Base-by-base conservation (phyloP, 2,797 vertebrate genomes). In the Harpagifer antarcticus region DNA sequence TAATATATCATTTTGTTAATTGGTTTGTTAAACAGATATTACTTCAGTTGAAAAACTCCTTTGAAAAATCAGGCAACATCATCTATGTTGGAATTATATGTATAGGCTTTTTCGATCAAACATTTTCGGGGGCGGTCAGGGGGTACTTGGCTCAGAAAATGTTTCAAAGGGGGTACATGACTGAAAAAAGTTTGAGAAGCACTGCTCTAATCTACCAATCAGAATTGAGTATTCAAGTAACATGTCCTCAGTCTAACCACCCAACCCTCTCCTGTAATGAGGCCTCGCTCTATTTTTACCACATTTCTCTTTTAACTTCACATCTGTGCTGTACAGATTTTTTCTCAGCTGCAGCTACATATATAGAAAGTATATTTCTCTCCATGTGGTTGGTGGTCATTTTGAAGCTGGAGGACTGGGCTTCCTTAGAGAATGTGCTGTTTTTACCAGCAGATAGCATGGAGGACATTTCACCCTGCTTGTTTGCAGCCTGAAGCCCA, bases 301-400 rank as follows among this genome's bases (percentile, higher is more conserved):
- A 42, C 17, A 3, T 31, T 19, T 55, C 40, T 69, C 72, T 75
- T 82, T 86, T 44, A 88, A 64, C 60, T 37, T 37, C 55, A 76
- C 82, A 86, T 86, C 73, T 89, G 86, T 40, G 69, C 69, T 40
- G 60, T 68, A 55, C 64, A 83, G 64, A 71, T 71, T 76, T 79
- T n/a, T 23, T 54, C 57, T 72, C 69, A 15, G 27, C 55, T 78
- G 68, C 60, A 85, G 74, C 72, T 83, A 74, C 76, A 59, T 12
- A 6, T 65, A 55, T 56, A 49, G 63, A 79, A 66, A 48, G 59
- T 64, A 54, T 81, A 52, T 78, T 79, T 84, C 68, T 31, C 45
- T 16, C 14, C 1, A 0, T 23, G 79, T 59, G 81, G 78, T 79
- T 64, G 1, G 66, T 64, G 78, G 69, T 78, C 72, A 62, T 74